These are phyloP conservation scores for Hiodon alosoides DNA, from an alignment of 2,113 vertebrate species.

Conservation along the genomic window DNA sequence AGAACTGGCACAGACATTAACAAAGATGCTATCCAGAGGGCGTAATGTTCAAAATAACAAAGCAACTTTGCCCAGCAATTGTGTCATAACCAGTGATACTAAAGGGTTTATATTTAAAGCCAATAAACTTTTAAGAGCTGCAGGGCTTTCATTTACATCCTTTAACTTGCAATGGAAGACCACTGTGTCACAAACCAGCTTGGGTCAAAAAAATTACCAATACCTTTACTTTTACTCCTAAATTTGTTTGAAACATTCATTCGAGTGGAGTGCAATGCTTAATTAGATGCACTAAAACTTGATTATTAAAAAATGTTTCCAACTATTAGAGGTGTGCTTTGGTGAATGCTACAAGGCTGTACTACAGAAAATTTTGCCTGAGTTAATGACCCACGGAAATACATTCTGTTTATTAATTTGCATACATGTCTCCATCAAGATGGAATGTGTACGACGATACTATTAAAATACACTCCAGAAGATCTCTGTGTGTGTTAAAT, in stretches of 20 bases:
- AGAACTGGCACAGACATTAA: no score
- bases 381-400: slow-evolving; percentile 20
- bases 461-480: slow-evolving; percentile 16
- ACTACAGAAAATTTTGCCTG: not conserved
- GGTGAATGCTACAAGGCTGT: not conserved
- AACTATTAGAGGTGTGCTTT: not conserved
- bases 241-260: not conserved
- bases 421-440: slow-evolving; percentile 3
- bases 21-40: not conserved
- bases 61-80: not conserved
- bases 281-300: not conserved
- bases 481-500: slow-evolving; percentile 8
- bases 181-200: not conserved
- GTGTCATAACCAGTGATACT: no score
- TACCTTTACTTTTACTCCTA: not conserved
- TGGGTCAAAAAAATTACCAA: not conserved
- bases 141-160: no score
- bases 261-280: not conserved
- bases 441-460: slow-evolving; percentile 3
- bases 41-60: not conserved
- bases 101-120: no score
- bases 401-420: slow-evolving; percentile 6
- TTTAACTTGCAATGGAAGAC: not conserved
- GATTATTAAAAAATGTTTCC: not conserved
- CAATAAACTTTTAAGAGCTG: no score